These are phyloP conservation scores for Mesaphorura yosii DNA, from an alignment of 1,140 invertebrate genomes.

Conservation along the genomic window DNA sequence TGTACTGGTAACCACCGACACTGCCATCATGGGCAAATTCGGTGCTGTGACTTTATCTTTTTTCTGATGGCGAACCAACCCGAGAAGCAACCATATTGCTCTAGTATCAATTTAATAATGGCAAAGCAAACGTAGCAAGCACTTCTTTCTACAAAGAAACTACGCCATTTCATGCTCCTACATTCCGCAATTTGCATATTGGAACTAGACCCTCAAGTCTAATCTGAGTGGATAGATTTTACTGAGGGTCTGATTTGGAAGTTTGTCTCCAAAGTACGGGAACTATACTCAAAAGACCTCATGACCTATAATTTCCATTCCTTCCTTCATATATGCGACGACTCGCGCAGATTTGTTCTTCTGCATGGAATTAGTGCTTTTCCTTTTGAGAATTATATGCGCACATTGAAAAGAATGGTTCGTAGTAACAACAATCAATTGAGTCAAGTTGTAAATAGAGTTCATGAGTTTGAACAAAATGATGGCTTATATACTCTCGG, in stretches of 20 bases:
- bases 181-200: constrained; percentile 6
- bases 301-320: constrained; percentile 18
- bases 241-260: background rate
- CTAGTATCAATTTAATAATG: too few relatives aligned
- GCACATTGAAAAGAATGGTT: constrained; percentile 9
- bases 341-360: constrained; percentile 10
- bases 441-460: constrained; percentile 8
- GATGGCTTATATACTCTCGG: too few relatives aligned
- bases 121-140: too few relatives aligned
- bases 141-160: background rate
- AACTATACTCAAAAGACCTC: constrained; percentile 10
- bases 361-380: constrained; percentile 19
- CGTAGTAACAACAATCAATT: constrained; percentile 1
- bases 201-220: background rate
- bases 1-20: too few relatives aligned
- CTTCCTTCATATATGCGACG: constrained; percentile 20
- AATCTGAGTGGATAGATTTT: constrained; percentile 1
- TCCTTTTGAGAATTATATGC: constrained; percentile 22
- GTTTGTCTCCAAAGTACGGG: constrained; percentile 6
- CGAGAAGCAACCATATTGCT: too few relatives aligned
- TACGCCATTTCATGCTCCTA: constrained; percentile 12
- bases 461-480: too few relatives aligned
- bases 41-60: too few relatives aligned
- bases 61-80: too few relatives aligned
- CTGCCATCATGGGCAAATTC: too few relatives aligned